Percentiles rank a stretch among this genome's conserved stretches.
phyloP scores from a whole-genome alignment of 1,140 invertebrate genomes.

The Drosophila ercepeae region DNA sequence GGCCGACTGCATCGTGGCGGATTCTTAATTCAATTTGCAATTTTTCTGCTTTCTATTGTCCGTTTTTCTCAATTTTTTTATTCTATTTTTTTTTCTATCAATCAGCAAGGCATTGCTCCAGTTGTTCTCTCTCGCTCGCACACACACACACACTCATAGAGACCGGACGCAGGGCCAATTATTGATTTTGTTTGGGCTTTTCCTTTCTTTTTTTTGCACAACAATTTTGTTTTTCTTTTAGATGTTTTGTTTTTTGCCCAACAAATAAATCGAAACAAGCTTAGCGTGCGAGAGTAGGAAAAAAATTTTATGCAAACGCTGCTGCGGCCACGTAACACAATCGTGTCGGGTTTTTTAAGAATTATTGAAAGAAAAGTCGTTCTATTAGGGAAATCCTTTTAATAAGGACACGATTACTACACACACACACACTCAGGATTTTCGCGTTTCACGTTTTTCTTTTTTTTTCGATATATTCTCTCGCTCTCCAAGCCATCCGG shows the following conservation, averaged over 20 bases:
- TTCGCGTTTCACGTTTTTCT: conserved; percentile 21
- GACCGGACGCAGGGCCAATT: conserved; percentile 61
- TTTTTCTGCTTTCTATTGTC: background rate
- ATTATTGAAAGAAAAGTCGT: conserved; percentile 49
- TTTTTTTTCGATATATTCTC: conserved; percentile 1
- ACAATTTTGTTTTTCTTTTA: conserved; percentile 11
- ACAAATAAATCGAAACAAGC: conserved; percentile 1
- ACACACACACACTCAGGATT: conserved; percentile 26
- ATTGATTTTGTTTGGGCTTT: conserved; percentile 63
- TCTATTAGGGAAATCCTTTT: conserved; percentile 19
- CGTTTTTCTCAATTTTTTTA: conserved; percentile 2
- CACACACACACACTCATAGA: conserved; percentile 27
- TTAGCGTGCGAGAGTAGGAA: conserved; percentile 10
- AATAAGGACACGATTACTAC: no score
- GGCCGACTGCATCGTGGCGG: conserved; percentile 39
- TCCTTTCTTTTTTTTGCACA: conserved; percentile 10
- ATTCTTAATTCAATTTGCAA: background rate
- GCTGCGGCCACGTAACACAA: conserved; percentile 42
- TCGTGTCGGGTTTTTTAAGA: conserved; percentile 23
- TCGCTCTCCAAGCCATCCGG: conserved; percentile 30
- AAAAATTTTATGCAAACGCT: conserved; percentile 10
- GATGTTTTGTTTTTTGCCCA: conserved; percentile 1
- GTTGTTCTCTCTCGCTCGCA: conserved; percentile 27
- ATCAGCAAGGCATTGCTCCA: conserved; percentile 66
- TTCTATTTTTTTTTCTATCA: conserved; percentile 28